Percentiles rank a stretch among this genome's conserved stretches.
These are phyloP conservation scores for Tapirus indicus DNA, from an alignment of 2,797 vertebrate species.

Conservation along the genomic window DNA sequence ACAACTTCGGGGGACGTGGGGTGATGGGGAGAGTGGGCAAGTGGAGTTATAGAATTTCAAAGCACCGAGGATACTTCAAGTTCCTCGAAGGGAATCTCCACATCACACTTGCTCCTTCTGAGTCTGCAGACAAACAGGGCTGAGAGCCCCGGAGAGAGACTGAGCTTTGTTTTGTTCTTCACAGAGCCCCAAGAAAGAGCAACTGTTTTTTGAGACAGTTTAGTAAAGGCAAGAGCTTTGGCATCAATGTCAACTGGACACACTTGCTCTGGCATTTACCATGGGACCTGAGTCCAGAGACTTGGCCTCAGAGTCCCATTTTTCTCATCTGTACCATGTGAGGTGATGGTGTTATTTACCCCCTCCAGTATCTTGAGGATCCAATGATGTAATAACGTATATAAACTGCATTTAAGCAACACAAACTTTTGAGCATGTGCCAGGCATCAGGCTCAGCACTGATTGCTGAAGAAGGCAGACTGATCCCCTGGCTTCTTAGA, in stretches of 20 bases:
- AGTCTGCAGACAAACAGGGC: neutral
- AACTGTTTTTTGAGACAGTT: neutral
- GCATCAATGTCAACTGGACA: neutral
- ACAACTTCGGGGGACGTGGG: rapidly evolving
- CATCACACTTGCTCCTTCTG: neutral
- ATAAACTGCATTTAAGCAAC: neutral
- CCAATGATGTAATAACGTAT: neutral
- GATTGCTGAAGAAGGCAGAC: neutral
- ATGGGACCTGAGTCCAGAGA: neutral
- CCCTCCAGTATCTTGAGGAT: neutral
- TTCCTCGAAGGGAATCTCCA: neutral
- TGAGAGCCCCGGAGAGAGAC: neutral
- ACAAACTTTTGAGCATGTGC: neutral
- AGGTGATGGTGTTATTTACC: rapidly evolving
- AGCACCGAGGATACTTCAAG: neutral
- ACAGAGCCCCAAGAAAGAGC: neutral
- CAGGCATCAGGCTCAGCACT: rapidly evolving
- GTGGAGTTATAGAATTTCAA: neutral
- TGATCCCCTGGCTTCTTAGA: neutral
- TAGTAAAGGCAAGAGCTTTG: no score
- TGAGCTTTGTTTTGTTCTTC: neutral
- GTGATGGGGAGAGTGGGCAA: rapidly evolving
- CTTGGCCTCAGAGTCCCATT: neutral
- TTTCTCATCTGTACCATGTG: neutral
- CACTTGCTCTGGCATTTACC: neutral